Evolutionary conservation across 2,797 vertebrate genomes (phyloP).

Genomic region (Platyrinchus mystaceus): DNA sequence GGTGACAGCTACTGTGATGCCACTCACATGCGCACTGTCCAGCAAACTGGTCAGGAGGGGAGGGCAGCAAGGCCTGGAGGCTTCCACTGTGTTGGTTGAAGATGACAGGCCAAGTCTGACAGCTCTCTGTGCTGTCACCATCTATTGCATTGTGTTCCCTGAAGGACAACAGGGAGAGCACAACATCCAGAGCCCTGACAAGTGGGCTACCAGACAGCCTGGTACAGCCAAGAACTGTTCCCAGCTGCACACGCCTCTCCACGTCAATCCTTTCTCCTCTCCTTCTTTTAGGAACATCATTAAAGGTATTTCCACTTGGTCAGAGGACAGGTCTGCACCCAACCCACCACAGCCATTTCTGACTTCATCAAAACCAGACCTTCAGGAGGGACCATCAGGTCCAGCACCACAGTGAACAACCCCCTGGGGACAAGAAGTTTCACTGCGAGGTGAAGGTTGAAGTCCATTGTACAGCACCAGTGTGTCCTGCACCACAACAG

Average conservation of each 20-base stretch:
- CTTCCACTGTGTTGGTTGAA: background rate
- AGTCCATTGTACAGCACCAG: background rate
- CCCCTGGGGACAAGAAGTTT: background rate
- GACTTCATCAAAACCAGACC: background rate
- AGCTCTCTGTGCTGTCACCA: background rate
- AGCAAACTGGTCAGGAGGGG: background rate
- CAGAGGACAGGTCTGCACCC: background rate
- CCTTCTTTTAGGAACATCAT: background rate
- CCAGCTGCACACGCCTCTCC: background rate
- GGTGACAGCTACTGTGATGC: background rate
- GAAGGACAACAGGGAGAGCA: background rate
- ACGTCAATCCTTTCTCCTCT: background rate
- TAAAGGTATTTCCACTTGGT: background rate
- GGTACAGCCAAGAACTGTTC: background rate
- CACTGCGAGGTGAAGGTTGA: rapidly evolving
- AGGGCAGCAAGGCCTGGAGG: background rate
- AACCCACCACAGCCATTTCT: background rate
- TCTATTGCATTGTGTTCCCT: background rate
- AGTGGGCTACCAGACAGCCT: background rate
- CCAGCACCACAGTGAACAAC: rapidly evolving
- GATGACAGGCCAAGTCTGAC: background rate
- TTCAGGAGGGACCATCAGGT: background rate
- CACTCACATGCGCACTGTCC: background rate
- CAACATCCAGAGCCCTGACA: rapidly evolving
- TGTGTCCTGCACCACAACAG: background rate